Percentiles rank a stretch among this genome's conserved stretches.
phyloP scores from a whole-genome alignment of 1,140 invertebrate genomes.

The Drosophila tsacasi region DNA sequence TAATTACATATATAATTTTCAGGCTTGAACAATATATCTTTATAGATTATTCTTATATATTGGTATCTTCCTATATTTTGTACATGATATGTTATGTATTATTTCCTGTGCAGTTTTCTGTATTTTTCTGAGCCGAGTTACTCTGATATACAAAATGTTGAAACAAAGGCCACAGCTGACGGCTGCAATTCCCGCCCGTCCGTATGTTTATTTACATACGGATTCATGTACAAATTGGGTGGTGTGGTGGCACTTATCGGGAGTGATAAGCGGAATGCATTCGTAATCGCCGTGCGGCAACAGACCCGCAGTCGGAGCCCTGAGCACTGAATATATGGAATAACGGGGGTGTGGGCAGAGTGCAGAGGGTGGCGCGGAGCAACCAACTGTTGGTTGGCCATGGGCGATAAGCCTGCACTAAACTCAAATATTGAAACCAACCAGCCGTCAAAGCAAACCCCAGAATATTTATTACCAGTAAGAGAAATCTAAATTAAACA shows the following conservation, averaged over 20 bases:
- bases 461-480: background rate
- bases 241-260: constrained; percentile 49
- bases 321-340: background rate
- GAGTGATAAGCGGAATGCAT: constrained; percentile 57
- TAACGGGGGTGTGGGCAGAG: constrained; percentile 1
- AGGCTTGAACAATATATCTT: background rate
- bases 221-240: constrained; percentile 29
- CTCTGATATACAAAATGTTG: constrained; percentile 42
- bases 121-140: constrained; percentile 6
- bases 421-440: constrained; percentile 17
- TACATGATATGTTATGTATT: background rate
- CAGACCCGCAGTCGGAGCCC: constrained; percentile 10
- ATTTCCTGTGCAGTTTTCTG: background rate
- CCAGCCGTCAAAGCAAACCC: constrained; percentile 7
- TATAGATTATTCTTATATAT: background rate
- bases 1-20: background rate
- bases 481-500: background rate
- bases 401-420: constrained; percentile 35
- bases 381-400: constrained; percentile 39
- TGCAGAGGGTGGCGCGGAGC: constrained; percentile 3
- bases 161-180: constrained; percentile 58
- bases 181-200: constrained; percentile 23
- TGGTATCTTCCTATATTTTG: background rate
- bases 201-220: constrained; percentile 6
- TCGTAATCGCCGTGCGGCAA: constrained; percentile 36